Evolutionary conservation across 2,113 vertebrate genomes (phyloP).

Genomic region (mouse (Mus musculus)): DNA sequence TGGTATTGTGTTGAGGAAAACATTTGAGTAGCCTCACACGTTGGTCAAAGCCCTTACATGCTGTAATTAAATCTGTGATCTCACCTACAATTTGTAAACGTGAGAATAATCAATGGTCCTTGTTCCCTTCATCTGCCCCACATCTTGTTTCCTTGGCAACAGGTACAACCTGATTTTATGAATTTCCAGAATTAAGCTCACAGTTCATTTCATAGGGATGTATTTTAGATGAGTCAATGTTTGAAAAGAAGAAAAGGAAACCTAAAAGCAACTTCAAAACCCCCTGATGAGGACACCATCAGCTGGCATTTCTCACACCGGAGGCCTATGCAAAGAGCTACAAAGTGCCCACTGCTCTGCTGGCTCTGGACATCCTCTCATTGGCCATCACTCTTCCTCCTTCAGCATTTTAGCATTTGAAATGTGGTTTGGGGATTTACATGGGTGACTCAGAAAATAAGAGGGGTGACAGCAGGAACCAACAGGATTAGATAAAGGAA

Average conservation of each 20-base stretch:
- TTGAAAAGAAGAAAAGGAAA: background rate
- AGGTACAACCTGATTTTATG: conserved; percentile 35
- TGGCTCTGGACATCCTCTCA: background rate
- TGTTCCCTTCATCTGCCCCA: background rate
- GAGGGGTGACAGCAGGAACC: background rate
- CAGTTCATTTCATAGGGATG: background rate
- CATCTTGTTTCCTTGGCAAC: conserved; percentile 55
- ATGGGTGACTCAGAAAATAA: background rate
- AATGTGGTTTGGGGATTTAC: background rate
- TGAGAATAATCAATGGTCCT: conserved; percentile 45
- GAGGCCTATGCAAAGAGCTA: background rate
- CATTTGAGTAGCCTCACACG: background rate
- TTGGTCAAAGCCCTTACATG: background rate
- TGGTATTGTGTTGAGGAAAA: background rate
- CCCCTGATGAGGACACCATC: background rate
- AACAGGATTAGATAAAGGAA: background rate
- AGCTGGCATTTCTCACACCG: background rate
- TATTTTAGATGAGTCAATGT: conserved; percentile 29
- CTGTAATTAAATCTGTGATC: conserved; percentile 23
- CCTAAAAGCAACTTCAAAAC: background rate
- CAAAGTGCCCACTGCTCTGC: background rate
- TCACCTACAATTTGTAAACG: background rate
- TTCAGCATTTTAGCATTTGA: background rate
- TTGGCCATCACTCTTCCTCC: background rate
- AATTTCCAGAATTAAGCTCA: conserved; percentile 38